These are phyloP conservation scores for Chrysotoxum bicinctum DNA, from an alignment of 2,888 invertebrate genomes.

Conservation along the genomic window DNA sequence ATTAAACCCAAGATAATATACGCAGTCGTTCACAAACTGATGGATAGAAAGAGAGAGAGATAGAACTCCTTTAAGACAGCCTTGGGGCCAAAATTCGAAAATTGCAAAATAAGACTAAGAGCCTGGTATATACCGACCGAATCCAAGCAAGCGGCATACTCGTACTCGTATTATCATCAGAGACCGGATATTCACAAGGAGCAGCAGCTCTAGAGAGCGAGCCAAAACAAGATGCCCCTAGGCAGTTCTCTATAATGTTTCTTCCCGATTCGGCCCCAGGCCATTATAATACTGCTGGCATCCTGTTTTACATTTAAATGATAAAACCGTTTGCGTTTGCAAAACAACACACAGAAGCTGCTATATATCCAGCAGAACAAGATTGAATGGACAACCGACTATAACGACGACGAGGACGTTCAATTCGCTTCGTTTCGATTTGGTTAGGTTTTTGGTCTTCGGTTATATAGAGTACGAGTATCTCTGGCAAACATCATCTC, in stretches of 20 bases:
- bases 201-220: constrained; percentile 19
- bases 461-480: constrained; percentile 12
- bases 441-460: constrained; percentile 34
- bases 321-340: constrained; percentile 68
- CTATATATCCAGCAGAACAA: constrained; percentile 9
- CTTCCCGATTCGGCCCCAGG: constrained; percentile 54
- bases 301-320: constrained; percentile 72
- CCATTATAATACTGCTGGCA: constrained; percentile 63
- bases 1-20: constrained; percentile 29
- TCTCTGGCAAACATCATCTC: constrained; percentile 68
- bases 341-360: constrained; percentile 64
- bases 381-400: constrained; percentile 36
- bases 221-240: constrained; percentile 42
- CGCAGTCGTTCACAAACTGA: constrained; percentile 18
- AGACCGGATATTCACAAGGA: constrained; percentile 39
- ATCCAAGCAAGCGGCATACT: constrained; percentile 7
- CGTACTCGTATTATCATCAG: constrained; percentile 31
- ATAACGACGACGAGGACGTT: not conserved
- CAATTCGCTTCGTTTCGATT: not conserved
- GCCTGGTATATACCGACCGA: constrained; percentile 45
- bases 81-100: constrained; percentile 57
- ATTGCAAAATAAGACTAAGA: constrained; percentile 68
- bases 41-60: not conserved
- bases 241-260: constrained; percentile 67
- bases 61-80: constrained; percentile 63